Evolutionary conservation across 2,797 vertebrate genomes (phyloP), one percentile per base, ranked within the genome.

Genomic region (Taeniopygia guttata): DNA sequence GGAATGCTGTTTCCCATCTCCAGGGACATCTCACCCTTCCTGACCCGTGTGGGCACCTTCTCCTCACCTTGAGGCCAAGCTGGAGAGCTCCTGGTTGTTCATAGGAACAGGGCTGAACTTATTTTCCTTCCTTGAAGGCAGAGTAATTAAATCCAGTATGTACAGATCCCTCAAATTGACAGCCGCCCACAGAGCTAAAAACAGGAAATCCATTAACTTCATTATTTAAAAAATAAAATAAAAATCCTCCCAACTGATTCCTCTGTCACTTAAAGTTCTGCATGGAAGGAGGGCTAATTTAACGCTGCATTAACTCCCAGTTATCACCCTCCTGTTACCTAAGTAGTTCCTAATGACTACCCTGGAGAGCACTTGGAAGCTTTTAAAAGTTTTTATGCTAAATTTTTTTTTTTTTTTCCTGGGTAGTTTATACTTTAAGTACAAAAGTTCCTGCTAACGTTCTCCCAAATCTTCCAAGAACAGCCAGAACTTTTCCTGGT

Each of bases 321-420:
- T 92, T 97, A 95, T 96, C 95, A 95, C 97, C 96, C 97, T 97
- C 94, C 95, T 97, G 96, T 94, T 96, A 97, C 97, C 96, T 97
- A 97, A 97, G 96, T 97, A 97, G 95, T 96, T 97, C 93, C 96
- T 97, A 97, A 97, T 97, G 96, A 97, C 80, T 96, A 97, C 97
- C 97, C 97, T 95, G 88, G 97, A 97, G 97, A 97, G 97, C 95
- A 96, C 96, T 97, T 97, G 94, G 93, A 95, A 97, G 97, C 97
- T 98, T 98, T 98, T 97, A 97, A 97, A 97, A 97, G 96, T 97
- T 97, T 96, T 96, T 95, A 94, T 96, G 93, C 73, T 94, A 94
- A 96, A 94, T 87, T 90, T 94, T 96, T 76, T 93, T 91, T 77
- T 67, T 86, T 95, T 96, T 90, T 93, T 30, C 70, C 70, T 55